Evolutionary conservation across 2,113 vertebrate species (phyloP).

Genomic region (Grammomys surdaster): DNA sequence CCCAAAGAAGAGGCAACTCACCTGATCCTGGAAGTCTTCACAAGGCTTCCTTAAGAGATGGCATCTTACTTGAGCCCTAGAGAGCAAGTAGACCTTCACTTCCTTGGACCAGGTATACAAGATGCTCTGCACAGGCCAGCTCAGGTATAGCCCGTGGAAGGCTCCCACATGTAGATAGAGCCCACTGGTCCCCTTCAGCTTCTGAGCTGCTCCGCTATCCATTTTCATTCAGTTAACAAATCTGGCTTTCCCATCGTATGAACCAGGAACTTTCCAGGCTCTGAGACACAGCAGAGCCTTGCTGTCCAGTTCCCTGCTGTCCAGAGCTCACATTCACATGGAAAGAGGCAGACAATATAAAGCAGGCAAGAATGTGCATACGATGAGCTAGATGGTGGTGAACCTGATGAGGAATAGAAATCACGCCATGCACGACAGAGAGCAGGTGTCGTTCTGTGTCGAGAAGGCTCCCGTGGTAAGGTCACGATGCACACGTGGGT

Average conservation of each 20-base stretch:
- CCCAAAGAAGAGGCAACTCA: neutral
- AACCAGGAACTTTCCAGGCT: neutral
- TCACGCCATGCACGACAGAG: neutral
- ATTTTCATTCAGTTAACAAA: conserved; percentile 1
- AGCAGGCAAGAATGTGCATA: neutral
- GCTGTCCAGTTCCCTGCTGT: neutral
- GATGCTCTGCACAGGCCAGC: too few relatives aligned
- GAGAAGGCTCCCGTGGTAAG: neutral
- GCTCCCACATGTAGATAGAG: neutral
- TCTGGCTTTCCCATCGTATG: neutral
- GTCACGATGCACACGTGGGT: neutral
- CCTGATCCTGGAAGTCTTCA: neutral
- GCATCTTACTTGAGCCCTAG: neutral
- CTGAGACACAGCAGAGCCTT: neutral
- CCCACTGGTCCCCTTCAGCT: neutral
- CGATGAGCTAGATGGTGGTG: neutral
- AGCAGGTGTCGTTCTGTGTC: neutral
- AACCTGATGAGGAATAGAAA: neutral
- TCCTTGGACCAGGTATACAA: neutral
- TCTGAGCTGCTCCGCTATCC: neutral
- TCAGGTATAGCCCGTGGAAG: neutral
- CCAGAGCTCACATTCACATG: neutral
- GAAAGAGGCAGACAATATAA: neutral
- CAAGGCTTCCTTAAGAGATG: neutral
- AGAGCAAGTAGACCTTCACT: neutral